phyloP scores from a whole-genome alignment of 2,797 vertebrate genomes.

The Poeciliopsis gracilis region DNA sequence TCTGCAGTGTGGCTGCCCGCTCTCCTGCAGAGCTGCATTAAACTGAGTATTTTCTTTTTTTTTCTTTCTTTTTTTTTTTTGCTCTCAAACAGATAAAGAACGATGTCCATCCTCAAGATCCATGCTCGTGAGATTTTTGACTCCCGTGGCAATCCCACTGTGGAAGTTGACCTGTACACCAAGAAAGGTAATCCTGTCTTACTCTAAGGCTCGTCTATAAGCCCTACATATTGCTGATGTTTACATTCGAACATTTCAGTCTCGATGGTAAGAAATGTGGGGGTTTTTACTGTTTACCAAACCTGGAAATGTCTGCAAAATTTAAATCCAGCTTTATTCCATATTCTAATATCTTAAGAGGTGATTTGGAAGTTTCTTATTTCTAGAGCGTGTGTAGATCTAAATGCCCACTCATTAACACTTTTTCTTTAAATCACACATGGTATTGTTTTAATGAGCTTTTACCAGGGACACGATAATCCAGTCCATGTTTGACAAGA shows the following conservation, averaged over 20 bases:
- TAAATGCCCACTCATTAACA: background rate
- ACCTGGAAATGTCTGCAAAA: background rate
- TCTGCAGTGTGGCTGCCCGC: background rate
- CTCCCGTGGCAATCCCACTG: slow-evolving; percentile 99
- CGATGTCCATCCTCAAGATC: slow-evolving; percentile 94
- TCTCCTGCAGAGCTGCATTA: background rate
- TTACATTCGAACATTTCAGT: background rate
- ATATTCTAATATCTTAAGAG: background rate
- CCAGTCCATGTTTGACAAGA: background rate
- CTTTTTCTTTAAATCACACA: background rate
- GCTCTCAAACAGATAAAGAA: slow-evolving; percentile 76
- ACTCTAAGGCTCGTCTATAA: background rate
- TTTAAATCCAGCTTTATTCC: background rate
- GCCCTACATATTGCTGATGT: background rate
- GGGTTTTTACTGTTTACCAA: background rate
- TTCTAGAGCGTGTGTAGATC: background rate
- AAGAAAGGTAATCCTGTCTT: slow-evolving; percentile 85
- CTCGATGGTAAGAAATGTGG: background rate
- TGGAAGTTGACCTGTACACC: slow-evolving; percentile 95
- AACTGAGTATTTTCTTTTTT: slow-evolving; percentile 6
- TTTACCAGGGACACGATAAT: background rate
- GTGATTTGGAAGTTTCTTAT: background rate
- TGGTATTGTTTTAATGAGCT: background rate
- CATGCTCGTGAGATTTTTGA: slow-evolving; percentile 95
- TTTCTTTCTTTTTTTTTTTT: background rate